Conservation (phyloP, 30 jellyfish, hydroid and myxozoan species). For the Turritopsis dohrnii region DNA sequence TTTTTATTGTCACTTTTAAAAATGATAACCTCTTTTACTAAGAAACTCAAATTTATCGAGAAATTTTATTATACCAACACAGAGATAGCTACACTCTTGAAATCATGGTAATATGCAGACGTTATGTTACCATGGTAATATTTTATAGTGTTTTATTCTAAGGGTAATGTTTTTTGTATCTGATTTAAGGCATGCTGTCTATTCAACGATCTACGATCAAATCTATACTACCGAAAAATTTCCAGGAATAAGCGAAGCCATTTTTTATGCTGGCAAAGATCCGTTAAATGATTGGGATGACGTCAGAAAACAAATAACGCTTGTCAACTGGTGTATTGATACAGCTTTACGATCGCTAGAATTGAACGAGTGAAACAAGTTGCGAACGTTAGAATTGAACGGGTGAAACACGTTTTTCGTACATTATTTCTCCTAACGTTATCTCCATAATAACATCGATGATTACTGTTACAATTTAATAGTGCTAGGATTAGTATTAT, state of each 20-base stretch:
- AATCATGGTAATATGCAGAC: too few relatives aligned
- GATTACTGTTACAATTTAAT: too few relatives aligned
- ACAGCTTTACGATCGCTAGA: conserved; percentile 30
- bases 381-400: background rate
- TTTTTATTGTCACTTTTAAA: too few relatives aligned
- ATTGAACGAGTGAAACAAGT: conserved; percentile 15
- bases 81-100: too few relatives aligned
- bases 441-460: too few relatives aligned
- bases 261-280: conserved; percentile 37
- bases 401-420: background rate
- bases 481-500: too few relatives aligned
- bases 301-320: conserved; percentile 42
- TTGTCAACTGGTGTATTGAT: conserved; percentile 37
- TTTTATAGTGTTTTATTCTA: too few relatives aligned
- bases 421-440: too few relatives aligned
- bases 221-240: conserved; percentile 54
- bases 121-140: too few relatives aligned
- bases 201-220: conserved; percentile 40
- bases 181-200: conserved; percentile 61
- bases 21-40: too few relatives aligned
- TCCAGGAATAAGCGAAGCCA: conserved; percentile 73
- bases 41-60: too few relatives aligned
- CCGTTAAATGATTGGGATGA: conserved; percentile 67
- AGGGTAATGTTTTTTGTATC: background rate
- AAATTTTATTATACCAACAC: too few relatives aligned